These are phyloP conservation scores for Sinohyriopsis cumingii DNA, from an alignment of 2,888 invertebrate genomes.

Conservation along the genomic window DNA sequence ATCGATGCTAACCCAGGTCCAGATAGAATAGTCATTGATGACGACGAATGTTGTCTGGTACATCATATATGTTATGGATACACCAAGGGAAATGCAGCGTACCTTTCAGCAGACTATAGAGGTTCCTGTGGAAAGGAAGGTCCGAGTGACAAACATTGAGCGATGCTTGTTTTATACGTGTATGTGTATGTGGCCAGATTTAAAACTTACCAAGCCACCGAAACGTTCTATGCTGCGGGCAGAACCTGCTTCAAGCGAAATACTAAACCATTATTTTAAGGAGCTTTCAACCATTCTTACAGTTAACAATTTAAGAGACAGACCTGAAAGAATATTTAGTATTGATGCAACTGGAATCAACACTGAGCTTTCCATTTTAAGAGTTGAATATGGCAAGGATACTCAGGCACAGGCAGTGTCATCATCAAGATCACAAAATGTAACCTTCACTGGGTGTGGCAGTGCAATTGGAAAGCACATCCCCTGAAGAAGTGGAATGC, in stretches of 20 bases:
- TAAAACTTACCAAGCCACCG: constrained; percentile 14
- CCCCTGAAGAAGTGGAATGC: constrained; percentile 16
- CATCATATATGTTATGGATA: constrained; percentile 25
- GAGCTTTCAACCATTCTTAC: constrained; percentile 13
- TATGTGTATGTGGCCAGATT: constrained; percentile 19
- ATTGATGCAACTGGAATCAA: constrained; percentile 26
- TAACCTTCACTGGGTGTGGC: constrained; percentile 19
- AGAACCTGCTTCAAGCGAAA: constrained; percentile 13
- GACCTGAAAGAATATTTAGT: constrained; percentile 22
- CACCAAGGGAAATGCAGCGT: constrained; percentile 12
- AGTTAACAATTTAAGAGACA: constrained; percentile 8
- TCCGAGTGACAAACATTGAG: constrained; percentile 9
- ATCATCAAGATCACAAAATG: constrained; percentile 15
- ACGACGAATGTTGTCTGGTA: constrained; percentile 13
- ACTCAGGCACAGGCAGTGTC: constrained; percentile 13
- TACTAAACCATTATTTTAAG: constrained; percentile 15
- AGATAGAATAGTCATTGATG: background rate
- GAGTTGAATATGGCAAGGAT: constrained; percentile 17
- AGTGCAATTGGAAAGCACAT: constrained; percentile 18
- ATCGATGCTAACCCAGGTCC: background rate
- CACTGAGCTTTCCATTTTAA: constrained; percentile 18
- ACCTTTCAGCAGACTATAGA: constrained; percentile 20
- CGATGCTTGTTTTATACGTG: constrained; percentile 26
- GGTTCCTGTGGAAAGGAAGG: constrained; percentile 9
- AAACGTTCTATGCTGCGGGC: constrained; percentile 16